Conservation (phyloP, 92 coral and sea anemone species). For the Metridium senile region DNA sequence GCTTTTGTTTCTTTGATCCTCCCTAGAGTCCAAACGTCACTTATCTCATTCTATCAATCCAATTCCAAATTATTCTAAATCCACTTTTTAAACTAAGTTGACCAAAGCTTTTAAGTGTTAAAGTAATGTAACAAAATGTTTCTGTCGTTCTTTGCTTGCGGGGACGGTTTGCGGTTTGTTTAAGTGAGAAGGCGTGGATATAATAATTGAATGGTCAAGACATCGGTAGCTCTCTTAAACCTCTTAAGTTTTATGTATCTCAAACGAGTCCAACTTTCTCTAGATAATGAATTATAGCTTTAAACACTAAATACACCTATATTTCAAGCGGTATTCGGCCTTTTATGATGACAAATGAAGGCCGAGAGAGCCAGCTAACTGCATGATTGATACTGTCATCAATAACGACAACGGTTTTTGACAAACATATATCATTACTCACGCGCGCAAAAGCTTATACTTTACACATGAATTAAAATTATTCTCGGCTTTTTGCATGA, state of each 20-base stretch:
- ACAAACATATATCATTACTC: not conserved
- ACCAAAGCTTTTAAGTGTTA: slow-evolving; percentile 37
- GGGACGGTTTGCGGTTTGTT: slow-evolving; percentile 38
- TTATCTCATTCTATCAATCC: slow-evolving; percentile 19
- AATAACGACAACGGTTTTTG: not conserved
- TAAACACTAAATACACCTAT: slow-evolving; percentile 28
- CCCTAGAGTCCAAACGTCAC: slow-evolving; percentile 29
- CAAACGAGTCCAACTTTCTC: not conserved
- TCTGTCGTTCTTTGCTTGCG: slow-evolving; percentile 9
- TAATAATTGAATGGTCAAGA: slow-evolving; percentile 25
- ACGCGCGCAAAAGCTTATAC: not conserved
- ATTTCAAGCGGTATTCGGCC: not conserved
- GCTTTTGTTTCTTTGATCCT: slow-evolving; percentile 36
- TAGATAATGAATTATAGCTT: not conserved
- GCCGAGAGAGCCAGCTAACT: not conserved
- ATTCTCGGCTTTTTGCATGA: no score
- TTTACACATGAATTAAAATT: no score
- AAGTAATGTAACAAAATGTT: slow-evolving; percentile 32
- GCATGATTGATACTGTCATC: not conserved
- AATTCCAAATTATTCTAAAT: slow-evolving; percentile 22
- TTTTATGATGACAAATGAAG: not conserved
- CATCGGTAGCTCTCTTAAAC: slow-evolving; percentile 13
- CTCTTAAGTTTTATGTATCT: slow-evolving; percentile 26
- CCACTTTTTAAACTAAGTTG: slow-evolving; percentile 36
- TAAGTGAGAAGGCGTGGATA: slow-evolving; percentile 37